Conservation (phyloP, 92 coral and sea anemone genomes). For the Diadumene lineata region DNA sequence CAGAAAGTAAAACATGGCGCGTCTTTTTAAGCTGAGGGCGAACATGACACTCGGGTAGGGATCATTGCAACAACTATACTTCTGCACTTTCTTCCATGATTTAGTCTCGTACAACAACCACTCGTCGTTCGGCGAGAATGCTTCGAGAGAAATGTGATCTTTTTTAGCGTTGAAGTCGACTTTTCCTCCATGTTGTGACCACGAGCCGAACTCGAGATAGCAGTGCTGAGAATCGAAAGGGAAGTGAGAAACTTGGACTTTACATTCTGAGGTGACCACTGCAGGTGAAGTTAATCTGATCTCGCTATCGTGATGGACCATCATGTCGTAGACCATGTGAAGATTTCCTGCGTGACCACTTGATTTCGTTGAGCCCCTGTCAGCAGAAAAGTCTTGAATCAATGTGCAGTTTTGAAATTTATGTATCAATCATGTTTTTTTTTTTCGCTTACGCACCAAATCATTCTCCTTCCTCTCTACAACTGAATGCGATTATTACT, state of each 20-base stretch:
- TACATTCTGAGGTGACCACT: slow-evolving; percentile 51
- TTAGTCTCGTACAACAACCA: slow-evolving; percentile 43
- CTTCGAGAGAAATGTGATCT: slow-evolving; percentile 25
- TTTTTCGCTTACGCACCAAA: no score
- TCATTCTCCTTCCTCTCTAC: no score
- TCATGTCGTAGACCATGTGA: slow-evolving; percentile 27
- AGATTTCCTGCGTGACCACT: slow-evolving; percentile 26
- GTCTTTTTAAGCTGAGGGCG: slow-evolving; percentile 39
- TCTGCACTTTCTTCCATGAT: slow-evolving; percentile 15
- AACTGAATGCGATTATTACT: no score
- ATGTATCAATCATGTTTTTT: no score
- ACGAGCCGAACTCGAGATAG: slow-evolving; percentile 60
- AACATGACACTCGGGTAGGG: slow-evolving; percentile 47
- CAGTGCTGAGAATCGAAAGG: slow-evolving; percentile 72
- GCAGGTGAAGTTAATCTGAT: slow-evolving; percentile 56
- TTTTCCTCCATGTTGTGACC: slow-evolving; percentile 50
- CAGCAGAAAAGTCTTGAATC: no score
- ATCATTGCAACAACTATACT: slow-evolving; percentile 49
- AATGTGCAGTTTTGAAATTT: no score
- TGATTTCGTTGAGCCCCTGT: no score
- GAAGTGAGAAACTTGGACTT: slow-evolving; percentile 52
- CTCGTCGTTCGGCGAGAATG: slow-evolving; percentile 43
- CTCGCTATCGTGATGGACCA: slow-evolving; percentile 41
- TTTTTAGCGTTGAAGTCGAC: slow-evolving; percentile 41
- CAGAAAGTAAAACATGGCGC: slow-evolving; percentile 44